These are phyloP conservation scores for Callipepla californica DNA, from an alignment of 2,113 vertebrate species.

Conservation along the genomic window DNA sequence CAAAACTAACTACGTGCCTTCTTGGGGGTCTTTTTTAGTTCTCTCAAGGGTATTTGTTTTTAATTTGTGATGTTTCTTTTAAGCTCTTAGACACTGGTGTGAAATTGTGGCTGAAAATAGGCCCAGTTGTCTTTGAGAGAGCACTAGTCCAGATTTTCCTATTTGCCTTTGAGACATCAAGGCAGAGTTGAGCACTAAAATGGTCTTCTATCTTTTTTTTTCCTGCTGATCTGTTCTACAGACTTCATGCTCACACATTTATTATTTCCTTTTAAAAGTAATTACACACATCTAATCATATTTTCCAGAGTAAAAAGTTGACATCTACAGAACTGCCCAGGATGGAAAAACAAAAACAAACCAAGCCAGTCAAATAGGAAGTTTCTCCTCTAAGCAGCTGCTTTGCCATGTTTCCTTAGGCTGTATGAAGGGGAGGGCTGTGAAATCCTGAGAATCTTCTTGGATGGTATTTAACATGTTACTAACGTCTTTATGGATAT, in stretches of 20 bases:
- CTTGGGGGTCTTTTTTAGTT: background rate
- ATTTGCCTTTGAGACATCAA: background rate
- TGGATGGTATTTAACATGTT: background rate
- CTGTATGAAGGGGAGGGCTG: background rate
- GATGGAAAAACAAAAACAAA: background rate
- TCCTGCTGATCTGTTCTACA: background rate
- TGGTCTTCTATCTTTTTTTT: background rate
- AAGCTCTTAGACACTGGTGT: background rate
- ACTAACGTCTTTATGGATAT: background rate
- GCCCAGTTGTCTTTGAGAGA: background rate
- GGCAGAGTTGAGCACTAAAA: background rate
- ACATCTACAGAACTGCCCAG: background rate
- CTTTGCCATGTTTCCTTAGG: background rate
- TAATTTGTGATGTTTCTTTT: background rate
- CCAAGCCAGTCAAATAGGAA: background rate
- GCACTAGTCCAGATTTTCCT: background rate
- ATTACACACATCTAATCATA: background rate
- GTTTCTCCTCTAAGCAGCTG: background rate
- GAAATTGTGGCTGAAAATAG: background rate
- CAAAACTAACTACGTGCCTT: background rate
- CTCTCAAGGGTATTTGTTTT: background rate
- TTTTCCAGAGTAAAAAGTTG: background rate
- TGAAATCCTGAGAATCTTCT: background rate
- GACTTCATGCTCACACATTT: background rate
- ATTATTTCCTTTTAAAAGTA: slow-evolving; percentile 14